Base-by-base conservation (phyloP, 1,140 invertebrate genomes). In the Oedothorax gibbosus region DNA sequence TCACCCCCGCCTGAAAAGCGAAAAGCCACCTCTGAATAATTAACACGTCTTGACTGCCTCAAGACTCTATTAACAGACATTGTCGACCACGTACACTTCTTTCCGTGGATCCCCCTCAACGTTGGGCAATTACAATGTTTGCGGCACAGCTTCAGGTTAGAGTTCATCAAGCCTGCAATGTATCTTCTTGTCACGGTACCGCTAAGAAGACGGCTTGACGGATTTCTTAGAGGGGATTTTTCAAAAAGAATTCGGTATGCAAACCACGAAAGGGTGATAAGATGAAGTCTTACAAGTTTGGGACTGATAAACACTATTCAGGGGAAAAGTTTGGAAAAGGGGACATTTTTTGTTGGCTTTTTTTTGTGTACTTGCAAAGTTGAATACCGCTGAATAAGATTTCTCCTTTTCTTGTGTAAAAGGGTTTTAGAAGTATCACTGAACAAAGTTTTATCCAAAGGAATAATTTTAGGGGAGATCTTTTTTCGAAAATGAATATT, bases 281-380 rank as follows among this genome's bases (percentile, higher is more conserved):
- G 72, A 84, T 84, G 81, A 68, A 84, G 81, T 84, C 81, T 84
- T 84, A 84, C 81, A 84, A 84, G 81, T 84, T 84, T 57, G 81
- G 71, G 81, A 53, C n/a, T 84, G 81, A 84, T 84, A 84, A 84
- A 84, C 81, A 49, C 57, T 83, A 83, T 76, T 84, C 80, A 18
- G 18, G 14, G n/a, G 20, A 14, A 68, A 79, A 54, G 68, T 54
- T 18, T 21, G 20, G 7, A 7, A 9, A 71, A 64, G 35, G 15
- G 57, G 57, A 73, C 15, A 0, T 49, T 65, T 79, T 77, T 75
- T 73, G 8, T 71, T 50, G 12, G 7, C 35, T 51, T 15, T 71
- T 35, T 71, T 71, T 51, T 15, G 56, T 79, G 56, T 79, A 68
- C 77, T 54, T 79, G 66, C 50, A 68, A 79, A 75, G 64, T 53